phyloP scores from a whole-genome alignment of 1,140 invertebrate species.

The Delia radicum region DNA sequence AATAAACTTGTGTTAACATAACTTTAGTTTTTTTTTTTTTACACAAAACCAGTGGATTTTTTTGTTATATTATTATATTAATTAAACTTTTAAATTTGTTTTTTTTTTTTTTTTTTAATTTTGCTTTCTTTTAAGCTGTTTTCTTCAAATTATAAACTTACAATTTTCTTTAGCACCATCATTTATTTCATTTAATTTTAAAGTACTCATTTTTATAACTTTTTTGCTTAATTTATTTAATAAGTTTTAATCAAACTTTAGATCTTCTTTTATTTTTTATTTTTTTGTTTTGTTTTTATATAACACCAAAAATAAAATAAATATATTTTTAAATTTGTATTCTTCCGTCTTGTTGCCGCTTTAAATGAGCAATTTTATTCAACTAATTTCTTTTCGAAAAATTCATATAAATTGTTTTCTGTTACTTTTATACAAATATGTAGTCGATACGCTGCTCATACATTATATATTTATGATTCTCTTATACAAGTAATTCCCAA shows the following conservation, averaged over 20 bases:
- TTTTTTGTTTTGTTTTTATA: not conserved
- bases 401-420: no score
- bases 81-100: not conserved
- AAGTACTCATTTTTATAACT: conserved; percentile 6
- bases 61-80: not conserved
- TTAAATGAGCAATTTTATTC: not conserved
- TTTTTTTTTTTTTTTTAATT: not conserved
- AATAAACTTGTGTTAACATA: no score
- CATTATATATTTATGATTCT: no score
- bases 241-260: not conserved
- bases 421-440: no score
- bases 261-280: not conserved
- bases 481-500: no score
- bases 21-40: not conserved
- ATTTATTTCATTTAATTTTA: conserved; percentile 6
- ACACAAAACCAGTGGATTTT: not conserved
- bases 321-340: not conserved
- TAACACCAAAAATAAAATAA: not conserved
- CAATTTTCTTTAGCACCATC: conserved; percentile 20
- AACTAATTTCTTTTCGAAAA: not conserved
- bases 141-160: not conserved
- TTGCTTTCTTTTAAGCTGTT: not conserved
- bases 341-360: not conserved
- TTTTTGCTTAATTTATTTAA: not conserved
- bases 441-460: no score